Evolutionary conservation across 2,113 vertebrate species (phyloP).

Genomic region (Buteo buteo): DNA sequence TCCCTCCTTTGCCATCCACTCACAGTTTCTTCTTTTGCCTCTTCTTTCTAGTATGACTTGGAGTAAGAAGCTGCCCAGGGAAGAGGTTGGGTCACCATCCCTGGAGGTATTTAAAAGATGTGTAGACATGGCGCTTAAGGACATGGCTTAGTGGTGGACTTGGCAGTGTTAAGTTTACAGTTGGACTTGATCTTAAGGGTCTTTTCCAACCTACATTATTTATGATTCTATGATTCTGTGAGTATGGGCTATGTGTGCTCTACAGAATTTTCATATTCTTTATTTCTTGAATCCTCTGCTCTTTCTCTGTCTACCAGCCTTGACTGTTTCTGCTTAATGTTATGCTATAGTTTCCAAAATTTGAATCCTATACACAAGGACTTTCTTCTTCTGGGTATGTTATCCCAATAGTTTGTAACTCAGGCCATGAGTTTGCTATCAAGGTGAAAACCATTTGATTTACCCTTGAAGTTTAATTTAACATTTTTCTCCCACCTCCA

Average conservation of each 20-base stretch:
- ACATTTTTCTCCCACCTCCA: background rate
- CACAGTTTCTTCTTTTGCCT: background rate
- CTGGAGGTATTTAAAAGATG: background rate
- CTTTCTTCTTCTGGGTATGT: background rate
- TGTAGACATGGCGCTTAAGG: rapidly evolving
- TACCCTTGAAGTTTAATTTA: background rate
- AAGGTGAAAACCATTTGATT: constrained; percentile 3
- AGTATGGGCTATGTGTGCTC: background rate
- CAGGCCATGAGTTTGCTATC: background rate
- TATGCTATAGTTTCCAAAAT: background rate
- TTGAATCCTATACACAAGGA: background rate
- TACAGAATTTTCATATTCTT: background rate
- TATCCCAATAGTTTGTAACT: background rate
- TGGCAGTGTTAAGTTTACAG: background rate
- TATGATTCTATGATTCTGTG: background rate
- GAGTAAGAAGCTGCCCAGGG: background rate
- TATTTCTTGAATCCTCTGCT: background rate
- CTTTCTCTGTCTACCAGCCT: background rate
- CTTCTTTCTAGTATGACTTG: background rate
- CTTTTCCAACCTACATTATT: background rate
- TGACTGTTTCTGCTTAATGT: background rate
- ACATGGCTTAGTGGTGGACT: background rate
- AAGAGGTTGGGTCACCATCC: background rate
- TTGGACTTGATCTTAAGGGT: background rate
- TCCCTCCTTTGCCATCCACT: background rate